Base-by-base conservation (phyloP, 2,888 invertebrate genomes). In the Habroteleia sp. region DNA sequence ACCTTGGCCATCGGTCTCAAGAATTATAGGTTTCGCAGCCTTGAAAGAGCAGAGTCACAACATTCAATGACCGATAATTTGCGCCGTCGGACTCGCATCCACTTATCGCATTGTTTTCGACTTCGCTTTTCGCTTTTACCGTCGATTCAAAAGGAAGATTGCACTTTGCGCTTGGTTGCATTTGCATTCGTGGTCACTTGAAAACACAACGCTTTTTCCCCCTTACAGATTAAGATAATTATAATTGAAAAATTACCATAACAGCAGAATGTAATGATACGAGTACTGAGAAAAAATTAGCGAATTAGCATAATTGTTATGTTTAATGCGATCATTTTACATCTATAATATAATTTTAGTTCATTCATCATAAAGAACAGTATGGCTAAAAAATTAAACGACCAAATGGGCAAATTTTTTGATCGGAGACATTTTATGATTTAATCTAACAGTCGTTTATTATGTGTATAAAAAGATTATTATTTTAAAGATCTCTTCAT, bases 31-130 rank as follows among this genome's bases (percentile, higher is more conserved):
- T 66, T 58, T 56, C 20, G 39, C 72, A 44, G 54, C 72, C 76
- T 76, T 76, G 74, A 74, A 62, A 68, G 62, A 56, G 63, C 63
- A 68, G 7, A 74, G 58, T 68, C 56, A 69, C 58, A 62, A 62
- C 62, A 68, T 76, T 69, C 56, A 73, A 66, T 54, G 71, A 60
- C 65, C 62, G 65, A 68, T 69, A 54, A 72, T 58, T 68, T 54
- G 50, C 39, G 3, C 33, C 8, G 29, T 31, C 37, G 29, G 13
- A 44, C 56, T 72, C 41, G 37, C 42, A 25, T 14, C 60, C 71
- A 71, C 62, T 71, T 62, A 69, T 63, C 54, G 54, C 54, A 71
- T 54, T 56, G 54, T 46, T 52, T 62, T 62, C 46, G 54, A 63
- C 39, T 54, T 52, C 41, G 41, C 50, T 58, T 68, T 69, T 60